Evolutionary conservation across 2,888 invertebrate species (phyloP), one percentile per base, ranked within the genome.

Genomic region (Aspidiotus rigidus): DNA sequence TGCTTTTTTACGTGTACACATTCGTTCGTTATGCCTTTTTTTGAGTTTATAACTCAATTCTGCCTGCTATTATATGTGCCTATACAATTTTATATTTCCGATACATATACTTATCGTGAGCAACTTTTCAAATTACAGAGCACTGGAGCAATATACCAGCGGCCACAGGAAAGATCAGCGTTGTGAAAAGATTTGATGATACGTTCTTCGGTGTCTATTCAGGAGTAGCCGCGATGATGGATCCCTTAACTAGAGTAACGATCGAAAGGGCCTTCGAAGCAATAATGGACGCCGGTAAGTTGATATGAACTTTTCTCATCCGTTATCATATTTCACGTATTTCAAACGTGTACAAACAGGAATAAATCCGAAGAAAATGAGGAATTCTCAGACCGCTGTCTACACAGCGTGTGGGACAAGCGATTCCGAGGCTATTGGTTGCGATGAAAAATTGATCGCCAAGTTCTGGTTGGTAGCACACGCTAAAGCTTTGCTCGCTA

Each of bases 401-500:
- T 79, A 77, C 66, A 78, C 79, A 74, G 79, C 78, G 7, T 79
- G 80, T 1, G 76, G 78, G 11, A 74, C 80, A 42, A 79, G 79
- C 61, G 81, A 81, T 73, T 79, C 80, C 60, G 81, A 81, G 72
- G 73, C 73, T 54, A 62, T 72, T 10, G 72, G 72, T 41, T 64
- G 73, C 15, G 72, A 73, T 59, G 72, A 72, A 8, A 71, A 71
- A 41, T 71, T 71, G 44, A 71, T 70, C 13, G 71, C 72, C 17
- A 87, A 86, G 44, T 86, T 86, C 77, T 83, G 83, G 64, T 81
- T 87, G 75, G 84, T 85, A 64, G 87, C 87, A 1, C 86, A 86
- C 74, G 81, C 80, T 63, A 76, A 82, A 62, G 81, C 82, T 42
- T 83, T 85, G 83, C 82, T 84, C 77, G 81, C 84, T 62, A 85